Base-by-base conservation (phyloP, 2,888 invertebrate species). In the Suillia variegata region DNA sequence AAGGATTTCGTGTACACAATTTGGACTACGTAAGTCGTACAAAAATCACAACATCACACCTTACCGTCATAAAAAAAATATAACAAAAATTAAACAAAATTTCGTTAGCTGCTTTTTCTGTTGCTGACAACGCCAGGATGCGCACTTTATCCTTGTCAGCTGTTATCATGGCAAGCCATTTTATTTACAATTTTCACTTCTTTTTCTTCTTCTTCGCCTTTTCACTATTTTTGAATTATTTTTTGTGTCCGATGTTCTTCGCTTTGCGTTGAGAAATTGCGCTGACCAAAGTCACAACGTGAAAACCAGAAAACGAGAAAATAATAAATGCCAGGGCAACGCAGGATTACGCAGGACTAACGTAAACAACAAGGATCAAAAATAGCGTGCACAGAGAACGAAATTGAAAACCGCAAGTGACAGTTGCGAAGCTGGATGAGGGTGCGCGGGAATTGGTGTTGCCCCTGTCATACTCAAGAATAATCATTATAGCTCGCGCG, bases 261-360 rank as follows among this genome's bases (percentile, higher is more conserved):
- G 38, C 38, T 13, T 13, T 20, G 45, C 63, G 59, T 61, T 69
- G 71, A 77, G 67, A 75, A 77, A 74, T 75, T 74, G 71, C 73
- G 67, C 64, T 69, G n/a, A 70, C 76, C 74, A 68, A 68, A 79
- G 73, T 77, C 77, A 78, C n/a, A n/a, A n/a, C n/a, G n/a, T n/a
- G n/a, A n/a, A n/a, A n/a, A 71, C 69, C 67, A 70, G 69, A 78
- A n/a, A 76, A 76, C 78, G 77, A 76, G 77, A 75, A 79, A 78
- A 77, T 78, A 76, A 76, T 78, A 76, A 79, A 76, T 73, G 73
- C 69, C 69, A 77, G 76, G 77, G 74, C 78, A 71, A 70, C 67
- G 57, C 65, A 47, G n/a, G n/a, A n/a, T n/a, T n/a, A n/a, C n/a
- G n/a, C n/a, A n/a, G n/a, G n/a, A n/a, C n/a, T n/a, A n/a, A 54